phyloP scores from a whole-genome alignment of 2,888 invertebrate species.

The Danaus chrysippus region DNA sequence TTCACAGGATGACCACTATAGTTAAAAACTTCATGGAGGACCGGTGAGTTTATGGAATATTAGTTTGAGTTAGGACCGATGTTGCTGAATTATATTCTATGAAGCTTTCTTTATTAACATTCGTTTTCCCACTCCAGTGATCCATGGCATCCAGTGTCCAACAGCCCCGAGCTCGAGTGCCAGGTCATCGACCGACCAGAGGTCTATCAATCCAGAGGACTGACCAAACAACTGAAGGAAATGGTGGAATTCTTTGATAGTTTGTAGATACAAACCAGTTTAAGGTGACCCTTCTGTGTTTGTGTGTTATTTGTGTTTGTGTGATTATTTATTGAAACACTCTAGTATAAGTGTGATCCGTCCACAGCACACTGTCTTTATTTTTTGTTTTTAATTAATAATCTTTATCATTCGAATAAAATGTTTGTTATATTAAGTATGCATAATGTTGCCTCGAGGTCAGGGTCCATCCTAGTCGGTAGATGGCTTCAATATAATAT shows the following conservation, averaged over 20 bases:
- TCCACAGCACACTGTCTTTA: slow-evolving; percentile 1
- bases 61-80: background rate
- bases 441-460: no score
- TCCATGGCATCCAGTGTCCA: slow-evolving; percentile 47
- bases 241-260: slow-evolving; percentile 50
- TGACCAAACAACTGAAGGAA: slow-evolving; percentile 40
- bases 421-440: no score
- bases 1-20: slow-evolving; percentile 51
- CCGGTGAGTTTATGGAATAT: slow-evolving; percentile 44
- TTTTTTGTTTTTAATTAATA: no score
- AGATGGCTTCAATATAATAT: no score
- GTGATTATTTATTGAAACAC: slow-evolving; percentile 15
- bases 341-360: slow-evolving; percentile 8
- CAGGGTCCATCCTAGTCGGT: no score
- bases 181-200: slow-evolving; percentile 45
- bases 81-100: background rate
- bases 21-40: slow-evolving; percentile 52
- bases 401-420: no score
- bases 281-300: slow-evolving; percentile 20
- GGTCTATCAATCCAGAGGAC: slow-evolving; percentile 30
- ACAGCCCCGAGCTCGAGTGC: slow-evolving; percentile 35
- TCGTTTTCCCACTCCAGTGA: slow-evolving; percentile 42
- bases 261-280: slow-evolving; percentile 31
- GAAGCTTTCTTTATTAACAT: slow-evolving; percentile 1
- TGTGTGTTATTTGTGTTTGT: slow-evolving; percentile 13